phyloP scores from a whole-genome alignment of 2,888 invertebrate species.

The Chesias legatella region DNA sequence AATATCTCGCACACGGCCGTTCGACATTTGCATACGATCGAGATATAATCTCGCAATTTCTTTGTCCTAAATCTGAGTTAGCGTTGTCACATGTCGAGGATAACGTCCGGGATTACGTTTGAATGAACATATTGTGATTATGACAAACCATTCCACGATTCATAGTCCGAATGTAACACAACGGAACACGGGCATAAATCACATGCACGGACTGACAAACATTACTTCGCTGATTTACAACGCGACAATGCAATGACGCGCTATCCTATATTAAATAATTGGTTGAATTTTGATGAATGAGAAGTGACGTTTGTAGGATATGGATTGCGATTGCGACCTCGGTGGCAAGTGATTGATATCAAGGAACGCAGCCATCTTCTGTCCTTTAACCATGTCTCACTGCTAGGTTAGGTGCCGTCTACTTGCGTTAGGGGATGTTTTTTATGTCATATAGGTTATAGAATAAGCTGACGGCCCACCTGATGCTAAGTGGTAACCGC shows the following conservation, averaged over 20 bases:
- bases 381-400: too few species aligned
- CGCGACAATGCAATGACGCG: constrained; percentile 21
- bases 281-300: constrained; percentile 48
- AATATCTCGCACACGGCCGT: too few species aligned
- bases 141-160: constrained; percentile 22
- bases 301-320: constrained; percentile 35
- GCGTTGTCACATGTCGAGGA: constrained; percentile 8
- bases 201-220: constrained; percentile 26
- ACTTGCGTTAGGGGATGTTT: too few species aligned
- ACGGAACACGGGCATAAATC: constrained; percentile 29
- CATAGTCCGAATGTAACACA: constrained; percentile 21
- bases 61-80: too few species aligned
- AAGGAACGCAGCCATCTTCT: too few species aligned
- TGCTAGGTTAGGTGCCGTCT: too few species aligned
- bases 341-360: not conserved
- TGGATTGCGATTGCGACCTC: not conserved
- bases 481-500: too few species aligned
- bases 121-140: constrained; percentile 26
- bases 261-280: constrained; percentile 41
- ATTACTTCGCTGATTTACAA: constrained; percentile 26
- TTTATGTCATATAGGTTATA: too few species aligned
- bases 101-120: constrained; percentile 8
- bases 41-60: too few species aligned
- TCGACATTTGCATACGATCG: too few species aligned
- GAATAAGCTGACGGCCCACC: too few species aligned